Evolutionary conservation across 2,888 invertebrate genomes (phyloP).

Genomic region (Danaus chrysippus): DNA sequence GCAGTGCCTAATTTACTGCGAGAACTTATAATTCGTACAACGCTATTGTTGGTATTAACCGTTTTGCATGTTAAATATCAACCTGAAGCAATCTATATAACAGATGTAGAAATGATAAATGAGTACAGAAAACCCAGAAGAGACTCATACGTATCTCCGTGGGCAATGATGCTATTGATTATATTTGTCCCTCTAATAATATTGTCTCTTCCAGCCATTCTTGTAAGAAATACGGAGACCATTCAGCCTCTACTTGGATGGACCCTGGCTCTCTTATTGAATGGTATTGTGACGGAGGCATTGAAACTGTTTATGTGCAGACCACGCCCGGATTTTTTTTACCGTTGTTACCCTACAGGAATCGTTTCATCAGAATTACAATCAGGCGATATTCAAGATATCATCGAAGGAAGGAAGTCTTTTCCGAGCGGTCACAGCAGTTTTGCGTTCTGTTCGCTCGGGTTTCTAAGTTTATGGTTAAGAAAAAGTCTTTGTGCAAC

Average conservation of each 20-base stretch:
- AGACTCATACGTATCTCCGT: slow-evolving; percentile 82
- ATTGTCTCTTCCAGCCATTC: slow-evolving; percentile 61
- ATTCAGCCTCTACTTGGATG: slow-evolving; percentile 69
- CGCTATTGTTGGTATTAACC: slow-evolving; percentile 41
- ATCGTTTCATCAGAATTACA: slow-evolving; percentile 59
- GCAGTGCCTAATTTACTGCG: slow-evolving; percentile 19
- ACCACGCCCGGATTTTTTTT: slow-evolving; percentile 90
- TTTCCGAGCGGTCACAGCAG: slow-evolving; percentile 94
- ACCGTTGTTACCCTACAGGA: slow-evolving; percentile 89
- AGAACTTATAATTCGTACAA: slow-evolving; percentile 45
- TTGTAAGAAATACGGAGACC: slow-evolving; percentile 39
- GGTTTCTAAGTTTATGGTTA: slow-evolving; percentile 84
- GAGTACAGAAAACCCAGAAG: slow-evolving; percentile 85
- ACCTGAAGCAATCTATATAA: slow-evolving; percentile 84
- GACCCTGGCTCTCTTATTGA: slow-evolving; percentile 81
- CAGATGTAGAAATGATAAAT: slow-evolving; percentile 84
- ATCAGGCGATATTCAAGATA: slow-evolving; percentile 79
- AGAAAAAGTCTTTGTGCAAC: slow-evolving; percentile 43
- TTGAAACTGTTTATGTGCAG: slow-evolving; percentile 81
- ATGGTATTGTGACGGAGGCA: slow-evolving; percentile 80
- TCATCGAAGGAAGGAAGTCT: slow-evolving; percentile 89
- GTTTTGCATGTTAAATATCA: slow-evolving; percentile 77
- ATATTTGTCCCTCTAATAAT: slow-evolving; percentile 79
- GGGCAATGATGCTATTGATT: slow-evolving; percentile 80
- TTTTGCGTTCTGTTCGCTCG: slow-evolving; percentile 86